phyloP scores from a whole-genome alignment of 2,797 vertebrate species.

The Mustela erminea region DNA sequence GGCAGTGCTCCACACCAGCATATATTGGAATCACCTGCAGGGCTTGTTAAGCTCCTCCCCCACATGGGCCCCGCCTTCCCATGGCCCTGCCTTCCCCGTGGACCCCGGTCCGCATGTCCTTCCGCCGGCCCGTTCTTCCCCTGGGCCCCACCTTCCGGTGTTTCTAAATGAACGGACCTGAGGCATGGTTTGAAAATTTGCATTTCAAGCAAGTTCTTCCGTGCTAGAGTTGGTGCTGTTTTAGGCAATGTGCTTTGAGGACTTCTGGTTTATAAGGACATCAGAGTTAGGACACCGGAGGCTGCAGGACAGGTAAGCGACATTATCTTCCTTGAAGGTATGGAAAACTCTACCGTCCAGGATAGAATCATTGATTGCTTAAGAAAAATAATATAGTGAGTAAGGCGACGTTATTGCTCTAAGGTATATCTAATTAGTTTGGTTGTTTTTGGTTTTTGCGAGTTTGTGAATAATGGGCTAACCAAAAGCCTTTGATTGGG shows the following conservation, averaged over 20 bases:
- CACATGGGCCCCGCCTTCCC: background rate
- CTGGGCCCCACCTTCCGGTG: background rate
- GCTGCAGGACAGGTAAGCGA: background rate
- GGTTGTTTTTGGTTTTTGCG: background rate
- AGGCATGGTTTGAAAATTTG: background rate
- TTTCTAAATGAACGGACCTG: background rate
- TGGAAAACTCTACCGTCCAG: background rate
- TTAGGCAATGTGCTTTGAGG: background rate
- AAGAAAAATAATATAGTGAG: background rate
- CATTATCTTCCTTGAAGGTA: background rate
- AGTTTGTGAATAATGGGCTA: conserved; percentile 9
- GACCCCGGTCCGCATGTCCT: background rate
- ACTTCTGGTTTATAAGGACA: background rate
- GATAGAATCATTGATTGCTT: background rate
- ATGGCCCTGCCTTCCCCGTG: accelerated
- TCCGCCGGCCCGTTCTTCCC: background rate
- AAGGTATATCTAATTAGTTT: background rate
- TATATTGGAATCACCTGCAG: background rate
- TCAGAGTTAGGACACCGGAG: background rate
- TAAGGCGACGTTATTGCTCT: background rate
- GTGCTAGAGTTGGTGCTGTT: background rate
- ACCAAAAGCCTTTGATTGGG: background rate
- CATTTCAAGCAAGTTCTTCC: background rate
- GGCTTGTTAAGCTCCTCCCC: background rate
- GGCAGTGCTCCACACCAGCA: background rate